These are phyloP conservation scores for Mormoops blainvillei DNA, from an alignment of 2,113 vertebrate species.

Conservation along the genomic window DNA sequence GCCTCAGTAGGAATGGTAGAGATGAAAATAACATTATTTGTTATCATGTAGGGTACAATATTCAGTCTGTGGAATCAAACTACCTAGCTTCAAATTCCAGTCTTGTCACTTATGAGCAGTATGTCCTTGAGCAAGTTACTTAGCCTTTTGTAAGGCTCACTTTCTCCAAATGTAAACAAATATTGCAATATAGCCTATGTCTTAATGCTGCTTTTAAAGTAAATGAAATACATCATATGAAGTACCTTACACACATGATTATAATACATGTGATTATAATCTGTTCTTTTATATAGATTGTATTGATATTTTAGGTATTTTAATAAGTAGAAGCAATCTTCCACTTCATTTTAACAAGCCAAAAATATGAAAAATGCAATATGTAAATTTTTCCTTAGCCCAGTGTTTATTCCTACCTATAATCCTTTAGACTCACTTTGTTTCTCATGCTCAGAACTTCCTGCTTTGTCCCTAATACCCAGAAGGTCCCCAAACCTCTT, in stretches of 20 bases:
- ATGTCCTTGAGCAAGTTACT: not conserved
- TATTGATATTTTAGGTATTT: not conserved
- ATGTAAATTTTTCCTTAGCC: not conserved
- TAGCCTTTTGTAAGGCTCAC: not conserved
- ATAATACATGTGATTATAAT: not conserved
- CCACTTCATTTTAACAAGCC: not conserved
- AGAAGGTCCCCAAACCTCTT: not conserved
- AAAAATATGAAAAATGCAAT: not conserved
- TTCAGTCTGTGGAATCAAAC: not conserved
- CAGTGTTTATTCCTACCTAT: not conserved
- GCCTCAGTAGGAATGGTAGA: not conserved
- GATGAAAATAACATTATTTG: not conserved
- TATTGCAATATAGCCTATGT: not conserved
- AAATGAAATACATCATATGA: not conserved
- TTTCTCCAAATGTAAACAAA: not conserved
- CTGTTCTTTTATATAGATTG: not conserved
- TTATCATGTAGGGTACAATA: not conserved
- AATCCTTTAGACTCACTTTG: not conserved
- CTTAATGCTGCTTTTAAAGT: not conserved
- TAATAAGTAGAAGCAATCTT: not conserved
- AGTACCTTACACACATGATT: not conserved
- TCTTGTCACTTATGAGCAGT: not conserved
- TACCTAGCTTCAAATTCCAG: not conserved
- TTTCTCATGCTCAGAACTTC: not conserved
- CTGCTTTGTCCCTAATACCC: not conserved